Evolutionary conservation across 2,888 invertebrate species (phyloP).

Genomic region (Caenorhabditis sinica): DNA sequence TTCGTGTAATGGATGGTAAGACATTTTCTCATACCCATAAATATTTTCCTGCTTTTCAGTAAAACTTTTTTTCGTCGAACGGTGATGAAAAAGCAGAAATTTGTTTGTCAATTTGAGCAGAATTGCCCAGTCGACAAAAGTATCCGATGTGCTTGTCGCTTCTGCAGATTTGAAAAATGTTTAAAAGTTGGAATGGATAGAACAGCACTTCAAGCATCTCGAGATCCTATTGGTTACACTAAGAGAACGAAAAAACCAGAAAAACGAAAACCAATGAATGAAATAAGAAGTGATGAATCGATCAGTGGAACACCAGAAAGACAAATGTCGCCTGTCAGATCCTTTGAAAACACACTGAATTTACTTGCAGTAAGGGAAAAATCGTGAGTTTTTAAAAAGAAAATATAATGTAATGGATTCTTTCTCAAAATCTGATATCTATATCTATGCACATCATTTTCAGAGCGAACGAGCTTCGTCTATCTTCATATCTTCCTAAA

Average conservation of each 20-base stretch:
- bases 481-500: slow-evolving; percentile 56
- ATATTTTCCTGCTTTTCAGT: too few species aligned
- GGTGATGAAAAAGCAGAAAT: slow-evolving; percentile 83
- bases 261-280: slow-evolving; percentile 16
- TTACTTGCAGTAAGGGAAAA: slow-evolving; percentile 34
- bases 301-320: slow-evolving; percentile 40
- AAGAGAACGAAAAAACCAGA: slow-evolving; percentile 78
- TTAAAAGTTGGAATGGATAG: slow-evolving; percentile 76
- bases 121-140: slow-evolving; percentile 79
- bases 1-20: slow-evolving; percentile 79
- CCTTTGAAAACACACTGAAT: slow-evolving; percentile 38
- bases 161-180: slow-evolving; percentile 81
- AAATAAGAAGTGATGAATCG: slow-evolving; percentile 34
- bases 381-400: slow-evolving; percentile 23
- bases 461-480: slow-evolving; percentile 61
- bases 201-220: slow-evolving; percentile 81
- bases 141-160: slow-evolving; percentile 82
- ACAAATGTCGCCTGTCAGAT: slow-evolving; percentile 4
- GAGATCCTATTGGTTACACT: slow-evolving; percentile 83
- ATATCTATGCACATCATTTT: too few species aligned
- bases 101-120: slow-evolving; percentile 79
- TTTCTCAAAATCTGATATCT: too few species aligned
- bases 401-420: too few species aligned
- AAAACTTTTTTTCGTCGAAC: slow-evolving; percentile 83
- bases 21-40: not conserved